Base-by-base conservation (phyloP, 92 coral and sea anemone species). In the Epizoanthus illoricatus region DNA sequence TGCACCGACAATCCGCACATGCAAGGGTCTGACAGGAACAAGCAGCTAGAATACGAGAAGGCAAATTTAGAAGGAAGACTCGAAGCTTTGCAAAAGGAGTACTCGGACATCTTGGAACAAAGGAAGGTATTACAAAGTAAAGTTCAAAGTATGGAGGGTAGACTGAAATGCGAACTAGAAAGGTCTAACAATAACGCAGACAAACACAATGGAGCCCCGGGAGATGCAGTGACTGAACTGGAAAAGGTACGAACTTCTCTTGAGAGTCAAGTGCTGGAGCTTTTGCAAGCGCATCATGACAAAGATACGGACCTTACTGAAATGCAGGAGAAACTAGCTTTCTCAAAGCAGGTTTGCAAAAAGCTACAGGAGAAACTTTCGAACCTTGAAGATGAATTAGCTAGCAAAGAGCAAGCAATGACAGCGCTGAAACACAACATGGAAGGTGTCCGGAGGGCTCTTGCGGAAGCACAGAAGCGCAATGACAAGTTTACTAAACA, bases 21-120 rank as follows among this genome's bases (percentile, higher is more conserved):
- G 24, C 68, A 65, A n/a, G 72, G 33, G 5, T 58, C 28, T 18
- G 85, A 71, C 36, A 57, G 17, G 69, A 85, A 74, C 69, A 71
- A 81, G 19, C 87, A 89, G 61, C 69, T 88, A 36, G 86, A 73
- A 54, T 87, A 85, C 52, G 94, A 91, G 45, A 88, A 92, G 7
- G 91, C 91, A 12, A 87, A 91, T 65, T 81, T 94, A 78, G 92
- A 90, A 54, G 92, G 99, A 43, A 94, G 86, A 42, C 89, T 94
- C 11, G 88, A 91, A 76, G 45, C 92, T 7, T 73, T 93, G n/a
- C 86, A 90, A 19, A 73, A 68, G 21, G 97, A 93, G 60, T 93
- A 88, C 80, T 79, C 85, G 0, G 58, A 28, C 18, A 90, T 91
- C 60, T 73, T 93, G 41, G 91, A 88, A 49, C 91, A 91, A 61